Evolutionary conservation across 1,140 invertebrate genomes (phyloP).

Genomic region (Frieseomelitta varia): DNA sequence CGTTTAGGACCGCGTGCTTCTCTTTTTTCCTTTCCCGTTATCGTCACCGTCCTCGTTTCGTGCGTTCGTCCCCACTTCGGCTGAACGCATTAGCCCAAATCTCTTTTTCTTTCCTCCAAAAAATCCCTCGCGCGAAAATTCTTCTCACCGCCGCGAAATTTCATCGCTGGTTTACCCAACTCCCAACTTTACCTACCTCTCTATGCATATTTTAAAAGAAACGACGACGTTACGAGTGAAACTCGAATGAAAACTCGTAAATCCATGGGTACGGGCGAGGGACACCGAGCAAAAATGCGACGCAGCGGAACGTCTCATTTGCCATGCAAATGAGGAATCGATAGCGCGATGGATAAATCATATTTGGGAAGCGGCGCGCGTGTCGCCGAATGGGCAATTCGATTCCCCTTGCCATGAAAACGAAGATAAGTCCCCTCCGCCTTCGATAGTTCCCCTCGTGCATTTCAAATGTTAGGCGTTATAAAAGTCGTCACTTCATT

Average conservation of each 20-base stretch:
- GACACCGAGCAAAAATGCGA: background rate
- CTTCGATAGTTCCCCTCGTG: background rate
- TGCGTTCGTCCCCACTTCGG: background rate
- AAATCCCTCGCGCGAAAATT: background rate
- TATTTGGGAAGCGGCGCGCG: background rate
- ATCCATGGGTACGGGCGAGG: background rate
- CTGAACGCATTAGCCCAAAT: background rate
- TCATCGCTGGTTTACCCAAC: background rate
- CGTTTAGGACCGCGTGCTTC: conserved; percentile 1
- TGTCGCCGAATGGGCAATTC: background rate
- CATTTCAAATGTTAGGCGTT: no score
- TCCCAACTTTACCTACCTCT: background rate
- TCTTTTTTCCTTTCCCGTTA: conserved; percentile 3
- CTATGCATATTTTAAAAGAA: background rate
- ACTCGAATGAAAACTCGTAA: background rate
- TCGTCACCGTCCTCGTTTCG: background rate
- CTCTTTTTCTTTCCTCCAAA: background rate
- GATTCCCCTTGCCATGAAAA: background rate
- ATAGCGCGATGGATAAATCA: background rate
- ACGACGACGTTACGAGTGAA: background rate
- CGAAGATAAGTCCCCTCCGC: background rate
- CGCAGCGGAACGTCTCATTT: background rate
- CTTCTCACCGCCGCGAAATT: background rate
- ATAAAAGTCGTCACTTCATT: no score
- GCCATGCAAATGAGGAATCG: background rate